These are phyloP conservation scores for Felis chaus DNA, from an alignment of 2,113 vertebrate genomes.

Conservation along the genomic window DNA sequence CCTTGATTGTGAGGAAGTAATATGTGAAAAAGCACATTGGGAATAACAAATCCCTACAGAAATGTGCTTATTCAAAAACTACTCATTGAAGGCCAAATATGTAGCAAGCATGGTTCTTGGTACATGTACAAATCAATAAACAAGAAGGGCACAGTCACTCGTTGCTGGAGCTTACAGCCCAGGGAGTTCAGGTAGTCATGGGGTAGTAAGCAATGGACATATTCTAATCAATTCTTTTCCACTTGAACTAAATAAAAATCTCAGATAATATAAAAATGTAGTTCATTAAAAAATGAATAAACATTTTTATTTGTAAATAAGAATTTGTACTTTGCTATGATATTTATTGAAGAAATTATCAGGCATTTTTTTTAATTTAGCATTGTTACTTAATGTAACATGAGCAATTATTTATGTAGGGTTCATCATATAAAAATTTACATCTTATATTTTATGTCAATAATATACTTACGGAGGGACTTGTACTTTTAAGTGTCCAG, in stretches of 20 bases:
- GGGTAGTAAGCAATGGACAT: not conserved
- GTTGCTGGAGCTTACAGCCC: too few relatives aligned
- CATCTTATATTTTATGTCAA: not conserved
- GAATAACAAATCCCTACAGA: not conserved
- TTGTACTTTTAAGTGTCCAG: not conserved
- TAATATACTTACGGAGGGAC: not conserved
- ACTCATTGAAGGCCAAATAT: not conserved
- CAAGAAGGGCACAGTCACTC: not conserved
- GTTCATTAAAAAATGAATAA: not conserved
- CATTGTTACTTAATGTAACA: not conserved
- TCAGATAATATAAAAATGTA: not conserved
- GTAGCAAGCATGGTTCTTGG: not conserved
- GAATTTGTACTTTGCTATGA: not conserved
- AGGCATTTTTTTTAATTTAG: not conserved
- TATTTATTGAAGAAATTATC: conserved; percentile 17
- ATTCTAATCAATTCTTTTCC: not conserved
- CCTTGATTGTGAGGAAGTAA: not conserved
- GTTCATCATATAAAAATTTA: not conserved
- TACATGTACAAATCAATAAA: not conserved
- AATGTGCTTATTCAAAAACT: not conserved
- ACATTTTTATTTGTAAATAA: conserved; percentile 30
- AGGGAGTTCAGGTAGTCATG: not conserved
- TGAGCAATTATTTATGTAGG: not conserved
- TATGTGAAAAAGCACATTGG: not conserved
- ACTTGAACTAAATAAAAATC: not conserved